Base-by-base conservation (phyloP, 1,140 invertebrate species). In the Drosophila murphyi region DNA sequence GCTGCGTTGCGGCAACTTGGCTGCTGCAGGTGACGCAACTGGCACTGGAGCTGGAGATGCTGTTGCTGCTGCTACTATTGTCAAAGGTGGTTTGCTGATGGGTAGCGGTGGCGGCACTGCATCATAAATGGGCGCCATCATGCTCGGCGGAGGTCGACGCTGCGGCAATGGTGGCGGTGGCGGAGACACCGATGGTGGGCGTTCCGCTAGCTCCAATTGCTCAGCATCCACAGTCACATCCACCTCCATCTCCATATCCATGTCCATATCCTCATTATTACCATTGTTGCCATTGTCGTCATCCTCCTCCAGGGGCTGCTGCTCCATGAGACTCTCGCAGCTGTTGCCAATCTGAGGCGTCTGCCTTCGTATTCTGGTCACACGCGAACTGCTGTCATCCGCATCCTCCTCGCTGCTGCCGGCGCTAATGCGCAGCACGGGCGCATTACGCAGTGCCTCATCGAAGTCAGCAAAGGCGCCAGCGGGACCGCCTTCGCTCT, bases 401-500 rank as follows among this genome's bases (percentile, higher is more conserved):
- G 65, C 71, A 41, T 82, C 80, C 5, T 68, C 73, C 8, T 52
- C 76, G 47, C 65, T 74, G 10, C 77, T 80, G 29, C 45, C 68
- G 10, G 52, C 57, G 43, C 75, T 81, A 2, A 89, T 89, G n/a
- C 75, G 57, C 39, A 90, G n/a, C 4, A 92, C 81, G 0, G 91
- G 91, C 28, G 77, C 90, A 73, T 92, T 82, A 2, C 87, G 67
- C 32, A 92, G 54, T 4, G 73, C 91, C 35, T 92, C 91, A 47
- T 92, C 91, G 56, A 92, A 92, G n/a, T 92, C 91, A 2, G 82
- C 91, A 41, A 92, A 92, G 7, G 91, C 91, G 3, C 68, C 48
- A 0, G 57, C 56, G 1, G 69, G 77, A 2, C 77, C 82, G 5
- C 59, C 72, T 0, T 69, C 56, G 2, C 55, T 60, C 57, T 92